phyloP scores from a whole-genome alignment of 2,888 invertebrate species.

The Athrips mouffetella region DNA sequence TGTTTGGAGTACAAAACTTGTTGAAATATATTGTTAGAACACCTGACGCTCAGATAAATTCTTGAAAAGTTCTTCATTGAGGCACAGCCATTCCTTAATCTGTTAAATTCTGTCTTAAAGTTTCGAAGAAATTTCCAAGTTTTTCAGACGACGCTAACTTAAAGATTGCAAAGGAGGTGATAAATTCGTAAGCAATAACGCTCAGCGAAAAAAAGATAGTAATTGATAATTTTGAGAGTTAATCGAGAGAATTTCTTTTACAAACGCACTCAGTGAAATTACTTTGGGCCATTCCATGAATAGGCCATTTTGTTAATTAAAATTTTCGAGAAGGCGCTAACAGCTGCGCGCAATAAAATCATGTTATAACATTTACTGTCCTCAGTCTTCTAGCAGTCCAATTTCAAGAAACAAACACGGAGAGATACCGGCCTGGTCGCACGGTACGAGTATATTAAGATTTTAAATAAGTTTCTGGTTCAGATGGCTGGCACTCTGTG shows the following conservation, averaged over 20 bases:
- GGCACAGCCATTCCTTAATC: background rate
- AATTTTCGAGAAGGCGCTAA: constrained; percentile 21
- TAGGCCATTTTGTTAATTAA: constrained; percentile 30
- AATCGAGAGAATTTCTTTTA: constrained; percentile 6
- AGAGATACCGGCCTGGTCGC: no score
- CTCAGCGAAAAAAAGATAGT: background rate
- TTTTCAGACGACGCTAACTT: no score
- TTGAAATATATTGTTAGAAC: constrained; percentile 4
- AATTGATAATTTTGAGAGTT: constrained; percentile 1
- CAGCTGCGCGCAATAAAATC: constrained; percentile 25
- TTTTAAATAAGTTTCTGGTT: background rate
- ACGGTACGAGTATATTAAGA: background rate
- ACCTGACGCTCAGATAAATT: constrained; percentile 4
- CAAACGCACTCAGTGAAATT: constrained; percentile 22
- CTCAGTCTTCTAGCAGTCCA: constrained; percentile 8
- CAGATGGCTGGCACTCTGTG: background rate
- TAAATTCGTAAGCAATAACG: background rate
- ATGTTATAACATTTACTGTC: constrained; percentile 25
- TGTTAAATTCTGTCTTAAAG: background rate
- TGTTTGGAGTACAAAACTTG: constrained; percentile 7
- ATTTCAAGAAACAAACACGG: background rate
- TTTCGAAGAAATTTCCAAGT: no score
- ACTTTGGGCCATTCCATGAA: constrained; percentile 17
- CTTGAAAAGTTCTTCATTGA: background rate
- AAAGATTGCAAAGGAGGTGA: background rate